Evolutionary conservation across 2,888 invertebrate genomes (phyloP).

Genomic region (Amitus sp.): DNA sequence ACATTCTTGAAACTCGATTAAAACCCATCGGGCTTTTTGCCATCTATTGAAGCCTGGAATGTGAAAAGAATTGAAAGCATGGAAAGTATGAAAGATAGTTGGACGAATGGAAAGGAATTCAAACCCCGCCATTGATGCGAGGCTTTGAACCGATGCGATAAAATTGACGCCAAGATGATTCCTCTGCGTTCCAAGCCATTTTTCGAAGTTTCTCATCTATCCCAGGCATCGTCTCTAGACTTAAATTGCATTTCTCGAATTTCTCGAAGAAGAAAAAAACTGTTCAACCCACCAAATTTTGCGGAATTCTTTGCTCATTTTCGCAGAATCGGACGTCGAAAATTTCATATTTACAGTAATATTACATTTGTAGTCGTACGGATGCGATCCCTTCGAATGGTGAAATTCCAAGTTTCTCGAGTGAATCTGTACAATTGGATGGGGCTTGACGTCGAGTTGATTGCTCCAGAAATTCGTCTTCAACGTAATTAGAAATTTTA

Average conservation of each 20-base stretch:
- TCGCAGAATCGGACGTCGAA: constrained; percentile 21
- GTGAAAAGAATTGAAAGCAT: neutral
- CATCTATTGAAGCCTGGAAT: too few species aligned
- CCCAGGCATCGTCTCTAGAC: neutral
- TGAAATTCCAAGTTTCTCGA: constrained; percentile 25
- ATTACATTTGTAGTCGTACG: constrained; percentile 31
- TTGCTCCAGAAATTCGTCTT: constrained; percentile 24
- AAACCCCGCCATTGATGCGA: constrained; percentile 15
- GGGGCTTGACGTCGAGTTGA: constrained; percentile 26
- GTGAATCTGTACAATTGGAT: constrained; percentile 42
- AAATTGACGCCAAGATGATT: constrained; percentile 54
- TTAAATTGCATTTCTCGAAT: constrained; percentile 5
- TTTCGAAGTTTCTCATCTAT: constrained; percentile 1
- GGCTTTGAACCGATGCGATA: constrained; percentile 42
- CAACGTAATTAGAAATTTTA: constrained; percentile 34
- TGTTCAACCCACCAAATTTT: neutral
- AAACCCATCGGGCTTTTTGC: neutral
- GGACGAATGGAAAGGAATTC: too few species aligned
- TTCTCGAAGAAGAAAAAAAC: constrained; percentile 10
- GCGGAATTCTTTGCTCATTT: constrained; percentile 6
- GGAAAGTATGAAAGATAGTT: neutral
- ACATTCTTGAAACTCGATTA: neutral
- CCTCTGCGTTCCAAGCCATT: constrained; percentile 9
- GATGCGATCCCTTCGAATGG: constrained; percentile 19
- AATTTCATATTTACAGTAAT: constrained; percentile 38